These are phyloP conservation scores for Aleiodes alternator DNA, from an alignment of 2,888 invertebrate species.

Conservation along the genomic window DNA sequence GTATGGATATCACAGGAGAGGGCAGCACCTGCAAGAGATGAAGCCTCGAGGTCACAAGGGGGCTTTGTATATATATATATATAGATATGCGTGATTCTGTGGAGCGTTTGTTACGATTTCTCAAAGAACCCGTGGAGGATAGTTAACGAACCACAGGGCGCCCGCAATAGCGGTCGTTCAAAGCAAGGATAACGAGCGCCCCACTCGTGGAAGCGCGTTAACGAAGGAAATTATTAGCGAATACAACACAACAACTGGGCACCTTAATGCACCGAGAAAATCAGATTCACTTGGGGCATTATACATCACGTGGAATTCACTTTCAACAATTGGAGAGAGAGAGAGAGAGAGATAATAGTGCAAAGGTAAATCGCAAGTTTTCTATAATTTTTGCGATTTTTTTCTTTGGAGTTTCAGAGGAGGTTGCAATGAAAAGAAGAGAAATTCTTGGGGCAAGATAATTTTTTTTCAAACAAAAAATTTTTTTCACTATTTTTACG, in stretches of 20 bases:
- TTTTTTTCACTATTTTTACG: too few relatives aligned
- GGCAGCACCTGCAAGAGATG: constrained; percentile 34
- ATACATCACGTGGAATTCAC: background rate
- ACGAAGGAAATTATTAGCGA: constrained; percentile 49
- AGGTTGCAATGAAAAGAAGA: too few relatives aligned
- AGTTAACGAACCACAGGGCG: constrained; percentile 46
- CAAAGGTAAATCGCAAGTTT: background rate
- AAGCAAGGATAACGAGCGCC: constrained; percentile 43
- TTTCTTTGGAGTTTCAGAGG: too few relatives aligned
- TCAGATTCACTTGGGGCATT: background rate
- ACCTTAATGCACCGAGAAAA: constrained; percentile 5
- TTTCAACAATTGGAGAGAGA: too few relatives aligned
- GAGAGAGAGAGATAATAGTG: too few relatives aligned
- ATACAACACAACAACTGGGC: background rate
- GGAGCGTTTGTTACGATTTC: constrained; percentile 23
- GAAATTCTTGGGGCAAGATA: too few relatives aligned
- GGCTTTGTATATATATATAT: constrained; percentile 1
- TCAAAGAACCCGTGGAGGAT: constrained; percentile 36
- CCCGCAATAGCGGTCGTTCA: constrained; percentile 39
- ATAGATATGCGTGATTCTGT: constrained; percentile 19
- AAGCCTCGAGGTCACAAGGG: constrained; percentile 4
- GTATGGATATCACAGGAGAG: background rate
- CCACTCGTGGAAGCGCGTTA: constrained; percentile 40
- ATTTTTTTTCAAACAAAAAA: too few relatives aligned
- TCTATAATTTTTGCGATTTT: background rate